Evolutionary conservation across 1,140 invertebrate species (phyloP).

Genomic region (Aphaenogaster rudis): DNA sequence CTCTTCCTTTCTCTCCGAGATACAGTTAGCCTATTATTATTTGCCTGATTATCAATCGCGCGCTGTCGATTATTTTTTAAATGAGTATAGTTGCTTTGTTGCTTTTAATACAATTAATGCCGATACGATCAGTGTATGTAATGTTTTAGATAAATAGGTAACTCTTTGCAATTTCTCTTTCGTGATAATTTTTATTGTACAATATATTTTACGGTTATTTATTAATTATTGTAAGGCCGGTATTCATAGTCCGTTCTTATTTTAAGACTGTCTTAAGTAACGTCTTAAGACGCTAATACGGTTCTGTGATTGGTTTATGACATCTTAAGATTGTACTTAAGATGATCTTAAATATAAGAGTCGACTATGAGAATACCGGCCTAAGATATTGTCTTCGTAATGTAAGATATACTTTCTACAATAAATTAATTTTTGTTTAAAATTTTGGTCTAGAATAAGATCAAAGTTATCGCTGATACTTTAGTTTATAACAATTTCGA

Average conservation of each 20-base stretch:
- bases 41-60: slow-evolving; percentile 12
- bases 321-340: no score
- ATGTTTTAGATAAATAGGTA: background rate
- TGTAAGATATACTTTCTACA: slow-evolving; percentile 14
- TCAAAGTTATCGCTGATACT: background rate
- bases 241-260: no score
- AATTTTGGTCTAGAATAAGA: background rate
- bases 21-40: slow-evolving; percentile 38
- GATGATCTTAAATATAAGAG: no score
- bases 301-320: no score
- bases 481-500: background rate
- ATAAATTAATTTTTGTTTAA: background rate
- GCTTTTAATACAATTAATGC: background rate
- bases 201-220: slow-evolving; percentile 22
- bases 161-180: background rate
- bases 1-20: background rate
- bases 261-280: no score
- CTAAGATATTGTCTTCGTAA: background rate
- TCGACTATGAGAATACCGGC: no score
- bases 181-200: background rate
- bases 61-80: background rate
- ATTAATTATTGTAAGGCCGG: background rate
- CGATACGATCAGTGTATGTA: background rate
- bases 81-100: background rate
- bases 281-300: no score